Conservation (phyloP, 2,113 vertebrate genomes). For the Bubo blakistoni region DNA sequence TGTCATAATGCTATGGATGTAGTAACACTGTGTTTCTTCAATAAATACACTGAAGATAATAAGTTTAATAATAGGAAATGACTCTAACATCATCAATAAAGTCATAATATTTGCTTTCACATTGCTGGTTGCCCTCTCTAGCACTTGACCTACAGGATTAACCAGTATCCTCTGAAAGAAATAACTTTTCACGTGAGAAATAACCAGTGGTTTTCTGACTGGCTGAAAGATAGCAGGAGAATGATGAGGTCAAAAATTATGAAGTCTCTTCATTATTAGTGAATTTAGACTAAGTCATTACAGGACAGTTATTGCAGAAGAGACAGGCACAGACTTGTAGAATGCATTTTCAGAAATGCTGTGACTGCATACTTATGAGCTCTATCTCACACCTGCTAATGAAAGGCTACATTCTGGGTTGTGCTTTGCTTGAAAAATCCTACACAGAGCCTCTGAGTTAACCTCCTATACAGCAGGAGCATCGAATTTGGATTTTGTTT, state of each 20-base stretch:
- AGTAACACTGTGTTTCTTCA: background rate
- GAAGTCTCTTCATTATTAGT: background rate
- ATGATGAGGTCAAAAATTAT: background rate
- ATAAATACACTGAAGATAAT: background rate
- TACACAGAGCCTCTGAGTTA: background rate
- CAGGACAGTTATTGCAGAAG: background rate
- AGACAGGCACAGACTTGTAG: background rate
- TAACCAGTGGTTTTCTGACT: background rate
- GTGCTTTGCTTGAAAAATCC: background rate
- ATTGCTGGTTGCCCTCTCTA: accelerated
- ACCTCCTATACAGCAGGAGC: background rate
- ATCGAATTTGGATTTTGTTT: background rate
- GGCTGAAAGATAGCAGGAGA: background rate
- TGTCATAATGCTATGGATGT: background rate
- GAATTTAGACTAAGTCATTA: background rate
- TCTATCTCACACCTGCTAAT: background rate
- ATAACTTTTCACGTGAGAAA: background rate
- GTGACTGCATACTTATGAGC: background rate
- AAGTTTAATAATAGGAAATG: background rate
- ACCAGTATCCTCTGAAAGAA: background rate
- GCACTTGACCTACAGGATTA: background rate
- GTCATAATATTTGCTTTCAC: background rate
- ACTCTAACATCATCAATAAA: background rate
- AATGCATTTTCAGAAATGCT: background rate
- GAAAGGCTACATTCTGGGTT: background rate